These are phyloP conservation scores for Parthenolecanium corni DNA, from an alignment of 2,888 invertebrate genomes.

Conservation along the genomic window DNA sequence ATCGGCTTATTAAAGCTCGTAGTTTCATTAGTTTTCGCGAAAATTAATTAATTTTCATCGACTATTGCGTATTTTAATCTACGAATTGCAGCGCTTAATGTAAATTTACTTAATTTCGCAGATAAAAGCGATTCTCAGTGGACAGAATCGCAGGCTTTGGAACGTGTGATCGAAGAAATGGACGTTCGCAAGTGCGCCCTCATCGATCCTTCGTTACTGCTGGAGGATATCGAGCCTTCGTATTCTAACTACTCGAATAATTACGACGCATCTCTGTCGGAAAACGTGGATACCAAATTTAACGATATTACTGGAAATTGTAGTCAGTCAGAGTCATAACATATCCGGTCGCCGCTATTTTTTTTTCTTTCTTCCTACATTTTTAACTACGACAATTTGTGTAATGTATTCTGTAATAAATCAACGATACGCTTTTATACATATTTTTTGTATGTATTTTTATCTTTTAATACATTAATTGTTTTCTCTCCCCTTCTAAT, in stretches of 20 bases:
- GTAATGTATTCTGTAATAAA: slow-evolving; percentile 7
- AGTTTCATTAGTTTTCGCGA: too few relatives aligned
- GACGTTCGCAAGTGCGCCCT: slow-evolving; percentile 9
- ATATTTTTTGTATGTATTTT: slow-evolving; percentile 22
- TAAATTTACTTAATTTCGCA: too few relatives aligned
- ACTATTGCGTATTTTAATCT: too few relatives aligned
- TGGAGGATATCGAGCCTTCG: slow-evolving; percentile 15
- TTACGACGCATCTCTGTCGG: slow-evolving; percentile 2
- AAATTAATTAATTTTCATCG: too few relatives aligned
- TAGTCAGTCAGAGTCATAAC: slow-evolving; percentile 17
- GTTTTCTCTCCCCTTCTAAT: background rate
- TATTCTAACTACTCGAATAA: slow-evolving; percentile 5
- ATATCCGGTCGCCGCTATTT: slow-evolving; percentile 6
- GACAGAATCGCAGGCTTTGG: slow-evolving; percentile 13
- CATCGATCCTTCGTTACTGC: slow-evolving; percentile 3
- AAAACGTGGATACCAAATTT: slow-evolving; percentile 7
- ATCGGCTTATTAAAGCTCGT: too few relatives aligned
- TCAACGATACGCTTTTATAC: slow-evolving; percentile 25
- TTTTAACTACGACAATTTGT: background rate
- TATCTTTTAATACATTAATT: slow-evolving; percentile 12
- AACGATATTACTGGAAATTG: slow-evolving; percentile 3
- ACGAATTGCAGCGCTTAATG: too few relatives aligned
- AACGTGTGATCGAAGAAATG: slow-evolving; percentile 18
- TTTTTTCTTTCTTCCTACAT: background rate
- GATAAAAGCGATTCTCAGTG: slow-evolving; percentile 12